phyloP scores from a whole-genome alignment of 2,797 vertebrate species.

The Gymnopithys bicolor region DNA sequence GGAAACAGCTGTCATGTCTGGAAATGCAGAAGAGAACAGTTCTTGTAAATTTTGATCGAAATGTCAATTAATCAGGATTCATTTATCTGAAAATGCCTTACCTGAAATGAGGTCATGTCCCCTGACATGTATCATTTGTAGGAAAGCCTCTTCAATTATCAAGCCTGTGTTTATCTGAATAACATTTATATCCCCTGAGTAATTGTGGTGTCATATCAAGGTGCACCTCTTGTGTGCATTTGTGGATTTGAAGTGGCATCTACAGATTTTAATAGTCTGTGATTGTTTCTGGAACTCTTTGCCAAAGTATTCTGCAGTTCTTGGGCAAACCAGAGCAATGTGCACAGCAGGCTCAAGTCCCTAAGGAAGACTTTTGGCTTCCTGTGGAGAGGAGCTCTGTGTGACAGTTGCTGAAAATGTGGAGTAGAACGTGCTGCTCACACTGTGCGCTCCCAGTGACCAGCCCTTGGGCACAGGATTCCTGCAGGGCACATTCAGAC shows the following conservation, averaged over 20 bases:
- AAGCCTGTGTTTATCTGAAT: constrained; percentile 7
- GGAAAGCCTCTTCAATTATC: constrained; percentile 27
- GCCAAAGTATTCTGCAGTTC: background rate
- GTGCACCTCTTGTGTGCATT: background rate
- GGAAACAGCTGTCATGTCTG: background rate
- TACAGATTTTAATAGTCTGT: background rate
- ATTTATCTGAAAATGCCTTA: constrained; percentile 38
- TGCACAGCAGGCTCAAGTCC: background rate
- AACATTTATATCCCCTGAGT: constrained; percentile 32
- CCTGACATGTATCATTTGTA: constrained; percentile 25
- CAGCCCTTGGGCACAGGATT: background rate
- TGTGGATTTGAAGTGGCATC: background rate
- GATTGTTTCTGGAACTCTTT: background rate
- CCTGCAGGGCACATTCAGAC: background rate
- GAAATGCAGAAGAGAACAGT: background rate
- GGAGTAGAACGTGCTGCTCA: background rate
- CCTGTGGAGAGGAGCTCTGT: background rate
- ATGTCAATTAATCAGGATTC: constrained; percentile 30
- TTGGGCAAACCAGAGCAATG: background rate
- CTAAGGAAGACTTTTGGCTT: background rate
- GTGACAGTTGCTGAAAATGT: background rate
- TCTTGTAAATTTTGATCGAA: constrained; percentile 22
- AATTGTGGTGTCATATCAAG: background rate
- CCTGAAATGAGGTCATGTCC: constrained; percentile 36
- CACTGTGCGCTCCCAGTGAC: background rate